Evolutionary conservation across 2,888 invertebrate genomes (phyloP), one percentile per base, ranked within the genome.

Genomic region (Formica aserva): DNA sequence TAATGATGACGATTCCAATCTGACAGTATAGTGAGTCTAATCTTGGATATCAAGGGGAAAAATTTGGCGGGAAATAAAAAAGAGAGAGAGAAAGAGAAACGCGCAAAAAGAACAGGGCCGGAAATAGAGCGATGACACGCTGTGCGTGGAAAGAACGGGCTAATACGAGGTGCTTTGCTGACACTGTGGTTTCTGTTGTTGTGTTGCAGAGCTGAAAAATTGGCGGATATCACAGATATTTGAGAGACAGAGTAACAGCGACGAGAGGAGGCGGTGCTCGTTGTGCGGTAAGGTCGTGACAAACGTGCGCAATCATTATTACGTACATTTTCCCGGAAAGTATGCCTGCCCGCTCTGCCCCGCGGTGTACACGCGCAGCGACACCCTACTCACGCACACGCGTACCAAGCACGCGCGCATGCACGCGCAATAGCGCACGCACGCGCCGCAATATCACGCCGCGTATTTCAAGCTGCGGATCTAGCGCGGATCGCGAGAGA

Each of bases 231-330:
- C 96, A 92, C 96, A 96, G 94, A 95, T 96, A 93, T 96, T 96
- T 95, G 96, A 96, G 94, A 95, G 96, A 92, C 96, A 96, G 90
- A 96, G 95, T 92, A 95, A 95, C 92, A 95, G 95, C 95, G 96
- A 96, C 94, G 96, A 96, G 94, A 94, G 95, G 93, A 95, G 96
- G 93, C 94, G 96, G 91, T 96, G 96, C 94, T 95, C 95, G 90
- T 94, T 96, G 92, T 96, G 96, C 94, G 96, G 96, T 91, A 96
- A 96, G 95, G 95, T 96, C 92, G 96, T 96, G 90, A 96, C 96
- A 95, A 96, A 96, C 94, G 96, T 96, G 86, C 95, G 96, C 91
- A 96, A 96, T 94, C 96, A 96, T 93, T 96, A 96, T 94, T 96
- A 96, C 94, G 96, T 96, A 89, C 96, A 96, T 94, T 96, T 96